Base-by-base conservation (phyloP, 2,888 invertebrate species). In the Drosophila paramelanica region DNA sequence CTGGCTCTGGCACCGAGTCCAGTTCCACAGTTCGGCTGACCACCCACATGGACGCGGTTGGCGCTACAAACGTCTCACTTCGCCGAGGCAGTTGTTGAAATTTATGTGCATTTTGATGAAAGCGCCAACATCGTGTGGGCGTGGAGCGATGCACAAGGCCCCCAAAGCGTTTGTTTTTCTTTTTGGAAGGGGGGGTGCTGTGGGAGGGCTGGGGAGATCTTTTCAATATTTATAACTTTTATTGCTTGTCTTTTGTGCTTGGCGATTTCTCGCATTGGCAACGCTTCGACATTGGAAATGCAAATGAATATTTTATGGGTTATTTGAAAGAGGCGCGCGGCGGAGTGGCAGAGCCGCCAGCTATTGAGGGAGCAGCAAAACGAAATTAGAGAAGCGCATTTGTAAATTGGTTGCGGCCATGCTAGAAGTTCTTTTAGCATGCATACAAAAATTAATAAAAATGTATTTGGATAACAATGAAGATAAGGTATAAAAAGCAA, bases 31-130 rank as follows among this genome's bases (percentile, higher is more conserved):
- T 20, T 23, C 59, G 58, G 53, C 36, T 70, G 83, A 77, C 83
- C 83, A 83, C 83, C 83, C 83, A 88, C 83, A 88, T 86, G 83
- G 80, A 52, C 65, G 66, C 17, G 17, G 17, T 76, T 79, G 80
- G 80, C 83, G 83, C 78, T 78, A 72, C 86, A 77, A 81, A 88
- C 88, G 88, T 88, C 82, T 81, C 79, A 83, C 88, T 85, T 81
- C 66, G 52, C 36, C 79, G 49, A 51, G 52, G 61, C 75, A 73
- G 79, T 78, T 62, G 66, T 66, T 75, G 60, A 74, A 84, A 84
- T 84, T 84, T 84, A 84, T 84, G 83, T 86, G 83, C 83, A 84
- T 88, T 88, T 86, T 82, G 88, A 83, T 86, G 70, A 68, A 77
- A 88, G 88, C 83, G 72, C 76, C 72, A 76, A 60, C 75, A 59